Conservation (phyloP, 2,888 invertebrate genomes). For the Drosophila quinaria region DNA sequence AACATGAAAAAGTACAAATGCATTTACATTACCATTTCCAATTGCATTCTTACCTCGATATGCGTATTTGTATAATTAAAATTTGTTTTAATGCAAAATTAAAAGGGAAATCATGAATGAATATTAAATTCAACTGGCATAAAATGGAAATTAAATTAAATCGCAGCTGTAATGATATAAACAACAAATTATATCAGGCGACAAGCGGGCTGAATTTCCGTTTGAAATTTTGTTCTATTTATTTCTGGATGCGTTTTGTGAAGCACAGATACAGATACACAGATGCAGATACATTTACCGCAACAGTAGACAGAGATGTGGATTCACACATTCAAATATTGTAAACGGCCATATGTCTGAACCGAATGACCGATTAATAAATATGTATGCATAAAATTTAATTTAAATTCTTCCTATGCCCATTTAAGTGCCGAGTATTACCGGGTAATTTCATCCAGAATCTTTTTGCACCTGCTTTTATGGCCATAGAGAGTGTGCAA, state of each 20-base stretch:
- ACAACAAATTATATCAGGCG: constrained; percentile 31
- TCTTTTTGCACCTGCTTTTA: constrained; percentile 47
- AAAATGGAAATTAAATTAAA: constrained; percentile 57
- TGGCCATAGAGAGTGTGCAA: constrained; percentile 42
- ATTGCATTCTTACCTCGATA: constrained; percentile 2
- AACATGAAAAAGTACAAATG: constrained; percentile 6
- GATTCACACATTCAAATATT: not conserved
- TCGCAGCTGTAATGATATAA: constrained; percentile 35
- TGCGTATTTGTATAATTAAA: constrained; percentile 17
- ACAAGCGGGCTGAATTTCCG: constrained; percentile 32
- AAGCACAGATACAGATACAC: constrained; percentile 26
- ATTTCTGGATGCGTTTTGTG: constrained; percentile 28
- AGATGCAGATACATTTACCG: constrained; percentile 19
- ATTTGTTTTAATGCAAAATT: constrained; percentile 33
- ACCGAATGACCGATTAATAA: constrained; percentile 72
- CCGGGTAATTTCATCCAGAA: constrained; percentile 39
- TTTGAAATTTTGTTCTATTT: constrained; percentile 34
- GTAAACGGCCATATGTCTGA: constrained; percentile 35
- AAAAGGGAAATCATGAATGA: constrained; percentile 36
- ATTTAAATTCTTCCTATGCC: constrained; percentile 59
- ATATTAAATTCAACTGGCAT: constrained; percentile 32
- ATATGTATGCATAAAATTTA: constrained; percentile 57
- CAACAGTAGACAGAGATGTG: constrained; percentile 14
- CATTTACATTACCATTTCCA: constrained; percentile 13
- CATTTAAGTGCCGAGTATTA: constrained; percentile 33